Base-by-base conservation (phyloP, 2,888 invertebrate genomes). In the Leucoma salicis region DNA sequence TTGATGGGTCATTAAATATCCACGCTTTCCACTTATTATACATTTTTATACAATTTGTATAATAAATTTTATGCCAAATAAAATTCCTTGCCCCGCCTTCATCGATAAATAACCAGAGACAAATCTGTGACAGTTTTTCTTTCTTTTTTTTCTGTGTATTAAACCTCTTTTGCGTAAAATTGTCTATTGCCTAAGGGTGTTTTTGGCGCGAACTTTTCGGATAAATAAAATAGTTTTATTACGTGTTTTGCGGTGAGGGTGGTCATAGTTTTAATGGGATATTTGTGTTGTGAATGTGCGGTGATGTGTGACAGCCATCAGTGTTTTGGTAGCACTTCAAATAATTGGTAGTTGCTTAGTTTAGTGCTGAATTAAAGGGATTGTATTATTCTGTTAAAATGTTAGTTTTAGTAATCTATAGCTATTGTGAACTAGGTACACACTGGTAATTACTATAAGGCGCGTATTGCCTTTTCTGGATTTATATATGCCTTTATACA, bases 51-150 rank as follows among this genome's bases (percentile, higher is more conserved):
- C 77, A 70, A 77, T 78, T 76, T 73, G 71, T 76, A 82, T 66
- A 76, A 81, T 78, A 78, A 71, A 86, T 86, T 83, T 78, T 74
- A 83, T 78, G 86, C 74, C 83, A 83, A 84, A 88, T 85, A 85
- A 83, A 86, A 83, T 78, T 74, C 62, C 60, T 51, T 73, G 58
- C 74, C 63, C 71, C 84, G 81, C 87, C 87, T 59, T 41, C 38
- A 25, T 42, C 57, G 64, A 80, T 82, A 74, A 71, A 67, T 70
- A 59, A 66, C 48, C 52, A 39, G 16, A 42, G 55, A 58, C 55
- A 53, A 57, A 59, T 65, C 55, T 62, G 40, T 39, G 39, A 42
- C 34, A 37, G 24, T 28, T 37, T 36, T 40, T 35, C 18, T 13
- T 13, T 11, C 27, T 11, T 15, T 29, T 39, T 43, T 55, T 42